A percentile compares a stretch with the other conserved stretches of the same genome.
phyloP scores from a whole-genome alignment of 2,888 invertebrate species.

The Pocota personata region DNA sequence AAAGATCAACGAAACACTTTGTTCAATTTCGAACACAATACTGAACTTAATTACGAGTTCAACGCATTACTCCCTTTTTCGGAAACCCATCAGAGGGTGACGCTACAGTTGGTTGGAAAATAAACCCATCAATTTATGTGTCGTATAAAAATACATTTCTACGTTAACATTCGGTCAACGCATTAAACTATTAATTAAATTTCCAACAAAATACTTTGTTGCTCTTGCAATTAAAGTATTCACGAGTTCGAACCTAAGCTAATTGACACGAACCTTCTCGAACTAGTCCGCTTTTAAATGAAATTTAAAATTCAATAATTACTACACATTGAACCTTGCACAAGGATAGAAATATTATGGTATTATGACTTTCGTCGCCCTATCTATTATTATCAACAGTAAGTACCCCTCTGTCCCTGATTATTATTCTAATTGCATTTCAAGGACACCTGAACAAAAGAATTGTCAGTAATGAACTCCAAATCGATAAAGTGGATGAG shows the following conservation, averaged over 20 bases:
- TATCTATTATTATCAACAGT: background rate
- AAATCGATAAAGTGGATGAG: background rate
- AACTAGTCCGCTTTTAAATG: background rate
- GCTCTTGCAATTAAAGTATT: background rate
- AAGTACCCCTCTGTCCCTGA: background rate
- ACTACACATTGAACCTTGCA: background rate
- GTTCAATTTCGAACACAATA: background rate
- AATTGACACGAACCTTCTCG: background rate
- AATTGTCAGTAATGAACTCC: background rate
- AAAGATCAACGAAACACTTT: background rate
- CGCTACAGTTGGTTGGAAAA: background rate
- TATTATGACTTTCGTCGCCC: too few species aligned
- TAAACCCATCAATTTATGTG: background rate
- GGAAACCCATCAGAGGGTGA: background rate
- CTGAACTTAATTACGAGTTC: background rate
- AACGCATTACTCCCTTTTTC: background rate
- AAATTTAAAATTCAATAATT: slow-evolving; percentile 44
- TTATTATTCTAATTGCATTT: background rate
- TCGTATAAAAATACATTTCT: background rate
- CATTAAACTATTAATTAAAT: background rate
- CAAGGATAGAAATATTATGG: background rate
- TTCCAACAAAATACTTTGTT: background rate
- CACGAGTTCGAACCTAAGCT: background rate
- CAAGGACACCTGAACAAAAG: background rate
- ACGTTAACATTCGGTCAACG: background rate